Percentiles rank a stretch among this genome's conserved stretches.
Conservation (phyloP, 2,797 vertebrate genomes). For the Rhinoraja longicauda region DNA sequence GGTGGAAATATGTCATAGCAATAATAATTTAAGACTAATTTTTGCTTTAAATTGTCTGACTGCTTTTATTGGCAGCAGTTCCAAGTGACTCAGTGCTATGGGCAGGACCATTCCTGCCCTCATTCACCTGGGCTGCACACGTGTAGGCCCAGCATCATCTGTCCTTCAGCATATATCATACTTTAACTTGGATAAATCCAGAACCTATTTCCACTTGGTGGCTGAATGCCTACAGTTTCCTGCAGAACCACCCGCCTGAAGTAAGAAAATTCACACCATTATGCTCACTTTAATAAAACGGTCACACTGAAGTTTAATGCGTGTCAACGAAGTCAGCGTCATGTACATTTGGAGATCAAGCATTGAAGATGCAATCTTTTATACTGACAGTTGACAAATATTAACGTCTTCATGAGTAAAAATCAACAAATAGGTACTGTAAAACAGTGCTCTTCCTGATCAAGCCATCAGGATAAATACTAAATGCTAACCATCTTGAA, state of each 20-base stretch:
- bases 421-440: not conserved
- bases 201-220: no score
- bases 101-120: no score
- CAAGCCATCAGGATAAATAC: not conserved
- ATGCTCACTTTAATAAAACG: not conserved
- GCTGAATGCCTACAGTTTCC: no score
- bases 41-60: not conserved
- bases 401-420: not conserved
- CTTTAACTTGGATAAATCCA: no score
- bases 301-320: not conserved
- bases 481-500: not conserved
- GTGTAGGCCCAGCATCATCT: no score
- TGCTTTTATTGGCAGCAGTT: not conserved
- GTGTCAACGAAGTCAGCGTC: not conserved
- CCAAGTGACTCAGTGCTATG: not conserved
- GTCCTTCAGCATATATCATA: no score
- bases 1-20: not conserved
- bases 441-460: not conserved
- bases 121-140: no score
- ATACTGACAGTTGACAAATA: not conserved
- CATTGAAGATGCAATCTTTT: not conserved
- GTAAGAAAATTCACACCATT: no score
- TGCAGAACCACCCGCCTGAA: no score
- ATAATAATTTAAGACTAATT: not conserved
- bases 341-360: not conserved